These are phyloP conservation scores for Adrianichthys oophorus DNA, from an alignment of 2,797 vertebrate genomes.

Conservation along the genomic window DNA sequence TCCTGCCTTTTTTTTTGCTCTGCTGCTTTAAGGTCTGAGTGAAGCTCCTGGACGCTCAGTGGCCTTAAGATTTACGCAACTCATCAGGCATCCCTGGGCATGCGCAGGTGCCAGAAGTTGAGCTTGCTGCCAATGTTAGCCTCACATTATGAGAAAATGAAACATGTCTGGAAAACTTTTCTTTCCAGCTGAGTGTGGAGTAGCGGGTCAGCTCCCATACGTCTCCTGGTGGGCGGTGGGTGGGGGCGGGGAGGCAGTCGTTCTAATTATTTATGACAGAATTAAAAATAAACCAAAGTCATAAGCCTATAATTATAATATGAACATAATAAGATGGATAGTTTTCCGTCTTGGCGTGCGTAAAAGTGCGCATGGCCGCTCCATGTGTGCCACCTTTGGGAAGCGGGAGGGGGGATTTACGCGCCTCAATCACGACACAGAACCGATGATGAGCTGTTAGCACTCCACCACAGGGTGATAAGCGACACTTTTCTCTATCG, in stretches of 20 bases:
- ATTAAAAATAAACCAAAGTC: no score
- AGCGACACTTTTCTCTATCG: constrained; percentile 66
- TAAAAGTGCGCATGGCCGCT: constrained; percentile 50
- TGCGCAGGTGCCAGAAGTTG: constrained; percentile 27
- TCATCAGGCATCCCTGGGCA: background rate
- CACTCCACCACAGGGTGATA: constrained; percentile 78
- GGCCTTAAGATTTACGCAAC: background rate
- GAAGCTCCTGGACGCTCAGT: background rate
- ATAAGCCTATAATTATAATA: no score
- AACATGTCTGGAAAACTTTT: no score
- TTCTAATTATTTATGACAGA: no score
- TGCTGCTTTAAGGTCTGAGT: constrained; percentile 24
- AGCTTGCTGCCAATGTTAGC: constrained; percentile 9
- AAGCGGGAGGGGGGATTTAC: constrained; percentile 62
- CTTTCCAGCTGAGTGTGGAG: no score
- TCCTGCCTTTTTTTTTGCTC: constrained; percentile 15
- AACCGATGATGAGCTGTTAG: constrained; percentile 77
- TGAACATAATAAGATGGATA: no score
- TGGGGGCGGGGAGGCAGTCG: no score
- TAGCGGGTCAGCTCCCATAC: no score
- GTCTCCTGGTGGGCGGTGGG: no score
- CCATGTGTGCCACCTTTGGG: constrained; percentile 53
- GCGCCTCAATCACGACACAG: constrained; percentile 32
- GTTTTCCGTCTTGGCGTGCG: constrained; percentile 7
- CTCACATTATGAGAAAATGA: no score